A percentile compares a stretch with the other conserved stretches of the same genome.
These are phyloP conservation scores for Catagonus wagneri DNA, from an alignment of 2,113 vertebrate genomes.

Conservation along the genomic window DNA sequence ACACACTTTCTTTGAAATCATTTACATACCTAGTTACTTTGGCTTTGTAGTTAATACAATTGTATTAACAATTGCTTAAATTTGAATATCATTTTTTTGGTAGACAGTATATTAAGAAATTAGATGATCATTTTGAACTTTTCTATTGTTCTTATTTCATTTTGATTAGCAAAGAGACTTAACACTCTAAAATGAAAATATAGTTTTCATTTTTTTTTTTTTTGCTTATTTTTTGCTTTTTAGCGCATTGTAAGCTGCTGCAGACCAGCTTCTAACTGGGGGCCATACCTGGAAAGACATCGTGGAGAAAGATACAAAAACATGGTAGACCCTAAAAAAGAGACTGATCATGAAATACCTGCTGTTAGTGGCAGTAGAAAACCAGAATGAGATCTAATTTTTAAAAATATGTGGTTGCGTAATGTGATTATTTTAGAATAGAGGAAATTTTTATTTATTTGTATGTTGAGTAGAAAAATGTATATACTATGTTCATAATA, in stretches of 20 bases:
- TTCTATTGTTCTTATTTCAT: constrained; percentile 18
- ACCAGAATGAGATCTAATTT: constrained; percentile 63
- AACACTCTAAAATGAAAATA: constrained; percentile 23
- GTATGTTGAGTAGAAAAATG: constrained; percentile 40
- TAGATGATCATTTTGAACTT: neutral
- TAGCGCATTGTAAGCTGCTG: constrained; percentile 91
- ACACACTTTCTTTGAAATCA: neutral
- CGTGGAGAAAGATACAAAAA: constrained; percentile 91
- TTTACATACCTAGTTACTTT: constrained; percentile 32
- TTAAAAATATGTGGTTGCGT: neutral
- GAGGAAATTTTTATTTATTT: constrained; percentile 77
- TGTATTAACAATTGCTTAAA: constrained; percentile 30
- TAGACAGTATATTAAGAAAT: neutral
- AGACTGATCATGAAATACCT: constrained; percentile 85
- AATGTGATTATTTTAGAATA: constrained; percentile 1
- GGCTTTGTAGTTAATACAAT: neutral
- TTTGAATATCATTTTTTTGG: constrained; percentile 9
- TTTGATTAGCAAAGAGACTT: constrained; percentile 7
- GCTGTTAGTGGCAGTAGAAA: constrained; percentile 78
- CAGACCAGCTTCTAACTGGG: constrained; percentile 92
- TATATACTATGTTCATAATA: constrained; percentile 29
- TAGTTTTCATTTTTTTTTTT: neutral
- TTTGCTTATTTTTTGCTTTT: constrained; percentile 84
- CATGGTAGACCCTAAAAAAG: constrained; percentile 66
- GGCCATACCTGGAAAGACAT: constrained; percentile 92